phyloP scores from a whole-genome alignment of 2,888 invertebrate genomes.

The Yponomeuta malinellus region DNA sequence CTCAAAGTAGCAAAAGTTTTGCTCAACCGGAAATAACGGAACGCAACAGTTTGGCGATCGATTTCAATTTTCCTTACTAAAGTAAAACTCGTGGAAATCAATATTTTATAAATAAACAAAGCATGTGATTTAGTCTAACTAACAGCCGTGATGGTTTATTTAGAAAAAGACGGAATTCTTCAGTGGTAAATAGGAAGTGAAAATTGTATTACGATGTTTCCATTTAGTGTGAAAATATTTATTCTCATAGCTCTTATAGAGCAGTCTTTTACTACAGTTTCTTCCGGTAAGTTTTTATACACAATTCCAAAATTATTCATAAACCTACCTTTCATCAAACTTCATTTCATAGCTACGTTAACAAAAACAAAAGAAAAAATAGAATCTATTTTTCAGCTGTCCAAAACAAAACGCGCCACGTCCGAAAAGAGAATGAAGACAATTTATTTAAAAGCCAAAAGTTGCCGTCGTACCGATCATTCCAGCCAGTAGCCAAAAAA shows the following conservation, averaged over 20 bases:
- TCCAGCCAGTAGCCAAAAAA: slow-evolving; percentile 55
- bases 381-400: slow-evolving; percentile 34
- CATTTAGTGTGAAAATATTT: slow-evolving; percentile 29
- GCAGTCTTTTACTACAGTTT: slow-evolving; percentile 31
- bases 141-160: neutral
- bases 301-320: neutral
- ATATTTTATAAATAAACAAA: slow-evolving; percentile 16
- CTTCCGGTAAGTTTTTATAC: slow-evolving; percentile 29
- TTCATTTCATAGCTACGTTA: too few species aligned
- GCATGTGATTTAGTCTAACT: neutral
- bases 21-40: slow-evolving; percentile 11
- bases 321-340: neutral
- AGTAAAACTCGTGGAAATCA: slow-evolving; percentile 14
- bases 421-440: slow-evolving; percentile 22
- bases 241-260: slow-evolving; percentile 31
- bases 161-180: neutral
- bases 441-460: slow-evolving; percentile 50
- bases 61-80: slow-evolving; percentile 1
- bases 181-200: slow-evolving; percentile 8
- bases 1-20: too few species aligned
- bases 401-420: slow-evolving; percentile 48
- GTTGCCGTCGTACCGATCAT: slow-evolving; percentile 51
- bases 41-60: slow-evolving; percentile 11
- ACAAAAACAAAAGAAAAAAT: neutral
- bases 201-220: slow-evolving; percentile 27